Evolutionary conservation across 2,113 vertebrate genomes (phyloP), one percentile per base, ranked within the genome.

Genomic region (Campylomormyrus numenius): DNA sequence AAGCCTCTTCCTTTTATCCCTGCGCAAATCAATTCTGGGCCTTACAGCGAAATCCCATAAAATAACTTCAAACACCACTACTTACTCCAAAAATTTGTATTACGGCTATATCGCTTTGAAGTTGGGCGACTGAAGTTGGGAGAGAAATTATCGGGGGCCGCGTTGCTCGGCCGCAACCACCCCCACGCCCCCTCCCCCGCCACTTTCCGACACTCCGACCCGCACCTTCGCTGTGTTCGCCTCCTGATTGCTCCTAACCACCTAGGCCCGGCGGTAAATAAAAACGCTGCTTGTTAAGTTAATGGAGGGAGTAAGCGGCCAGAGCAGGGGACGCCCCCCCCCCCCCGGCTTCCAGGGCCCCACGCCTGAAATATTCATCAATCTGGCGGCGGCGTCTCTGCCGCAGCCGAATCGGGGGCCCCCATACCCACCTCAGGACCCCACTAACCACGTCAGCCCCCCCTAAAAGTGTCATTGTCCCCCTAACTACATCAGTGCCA

Each of bases 1-100:
- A 99, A 98, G 98, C 98, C 98, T 98, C 97, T 98, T 97, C 96
- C 98, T 99, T 99, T 99, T 98, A 99, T 99, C 98, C 98, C 97
- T 94, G 97, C 96, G 97, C 97, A 98, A 99, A 99, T 99, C 98
- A 99, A 99, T 99, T 97, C 97, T 96, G 97, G 94, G 97, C 98
- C 98, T 99, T 98, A 98, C 97, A 99, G 98, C 98, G 96, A 99
- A 99, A 99, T 99, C 98, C 98, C 98, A 99, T 99, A 99, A 99
- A 99, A 98, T 98, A 98, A 98, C 98, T 99, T 99, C 98, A 99
- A 99, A 99, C 98, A 97, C 95, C 85, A 95, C 97, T 99, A 98
- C 98, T 98, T 99, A 99, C 97, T 98, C 97, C 97, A 96, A 98
- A 99, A 99, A 99, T 99, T 98, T 99, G 98, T 99, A 99, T 99